Evolutionary conservation across 2,888 invertebrate genomes (phyloP).

Genomic region (Drosophila monieri): DNA sequence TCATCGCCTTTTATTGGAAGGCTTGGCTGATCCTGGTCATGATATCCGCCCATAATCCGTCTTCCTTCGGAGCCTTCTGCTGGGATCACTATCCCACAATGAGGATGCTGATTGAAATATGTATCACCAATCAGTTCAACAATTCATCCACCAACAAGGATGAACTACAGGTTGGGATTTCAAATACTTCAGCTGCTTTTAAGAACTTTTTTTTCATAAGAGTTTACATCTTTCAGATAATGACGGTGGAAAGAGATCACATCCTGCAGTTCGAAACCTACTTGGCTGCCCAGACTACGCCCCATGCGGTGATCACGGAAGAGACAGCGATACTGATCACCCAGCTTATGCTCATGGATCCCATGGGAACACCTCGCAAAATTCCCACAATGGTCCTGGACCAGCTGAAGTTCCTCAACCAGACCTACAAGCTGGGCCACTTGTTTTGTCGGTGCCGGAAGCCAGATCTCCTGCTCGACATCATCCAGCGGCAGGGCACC

Average conservation of each 20-base stretch:
- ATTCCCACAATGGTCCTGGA: conserved; percentile 92
- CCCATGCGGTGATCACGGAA: conserved; percentile 94
- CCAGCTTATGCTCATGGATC: conserved; percentile 94
- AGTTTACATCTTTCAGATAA: conserved; percentile 82
- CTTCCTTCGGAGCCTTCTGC: conserved; percentile 92
- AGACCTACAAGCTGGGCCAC: conserved; percentile 92
- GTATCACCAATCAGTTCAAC: conserved; percentile 91
- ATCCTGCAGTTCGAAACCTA: conserved; percentile 96
- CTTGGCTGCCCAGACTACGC: conserved; percentile 93
- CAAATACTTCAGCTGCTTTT: neutral
- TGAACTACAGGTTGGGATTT: conserved; percentile 86
- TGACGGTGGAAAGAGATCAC: conserved; percentile 89
- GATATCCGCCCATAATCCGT: conserved; percentile 96
- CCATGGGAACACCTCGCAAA: conserved; percentile 91
- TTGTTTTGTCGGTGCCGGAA: conserved; percentile 93
- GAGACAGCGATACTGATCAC: conserved; percentile 93
- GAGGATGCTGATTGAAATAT: conserved; percentile 96
- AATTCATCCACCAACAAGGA: conserved; percentile 87
- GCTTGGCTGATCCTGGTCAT: conserved; percentile 95
- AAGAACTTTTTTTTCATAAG: neutral
- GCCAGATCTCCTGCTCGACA: conserved; percentile 95
- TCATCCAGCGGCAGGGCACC: conserved; percentile 95
- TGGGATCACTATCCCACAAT: conserved; percentile 96
- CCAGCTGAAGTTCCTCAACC: conserved; percentile 90
- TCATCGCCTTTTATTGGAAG: conserved; percentile 97